phyloP scores from a whole-genome alignment of 2,113 vertebrate genomes.

The Anguilla rostrata region DNA sequence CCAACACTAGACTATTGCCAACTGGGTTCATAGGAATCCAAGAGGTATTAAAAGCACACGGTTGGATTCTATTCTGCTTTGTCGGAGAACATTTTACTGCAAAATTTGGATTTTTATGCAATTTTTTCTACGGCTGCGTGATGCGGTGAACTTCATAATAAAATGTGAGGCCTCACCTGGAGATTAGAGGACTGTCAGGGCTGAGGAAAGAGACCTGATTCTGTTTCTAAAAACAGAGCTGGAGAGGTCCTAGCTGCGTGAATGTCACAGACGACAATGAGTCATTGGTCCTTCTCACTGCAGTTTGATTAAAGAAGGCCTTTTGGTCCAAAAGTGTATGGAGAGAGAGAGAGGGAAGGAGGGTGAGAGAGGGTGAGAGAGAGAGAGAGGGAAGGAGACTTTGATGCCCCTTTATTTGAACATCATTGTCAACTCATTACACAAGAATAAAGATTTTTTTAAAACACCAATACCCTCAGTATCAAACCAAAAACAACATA shows the following conservation, averaged over 20 bases:
- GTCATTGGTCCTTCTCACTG: background rate
- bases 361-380: background rate
- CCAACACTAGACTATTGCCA: too few species aligned
- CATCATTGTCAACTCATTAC: too few species aligned
- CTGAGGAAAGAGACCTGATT: conserved; percentile 2
- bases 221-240: background rate
- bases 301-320: conserved; percentile 10
- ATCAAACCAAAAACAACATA: too few species aligned
- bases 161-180: background rate
- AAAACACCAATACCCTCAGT: too few species aligned
- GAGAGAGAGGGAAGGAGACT: background rate
- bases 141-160: background rate
- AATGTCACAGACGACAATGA: conserved; percentile 11
- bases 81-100: too few species aligned
- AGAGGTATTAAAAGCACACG: too few species aligned
- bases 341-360: background rate
- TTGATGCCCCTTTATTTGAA: too few species aligned
- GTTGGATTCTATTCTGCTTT: too few species aligned
- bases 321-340: background rate
- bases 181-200: background rate
- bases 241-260: background rate
- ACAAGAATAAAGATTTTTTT: too few species aligned
- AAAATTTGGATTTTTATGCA: background rate
- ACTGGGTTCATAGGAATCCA: too few species aligned
- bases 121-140: background rate